Evolutionary conservation across 2,113 vertebrate genomes (phyloP), one percentile per base, ranked within the genome.

Genomic region (Synodontis membranacea): DNA sequence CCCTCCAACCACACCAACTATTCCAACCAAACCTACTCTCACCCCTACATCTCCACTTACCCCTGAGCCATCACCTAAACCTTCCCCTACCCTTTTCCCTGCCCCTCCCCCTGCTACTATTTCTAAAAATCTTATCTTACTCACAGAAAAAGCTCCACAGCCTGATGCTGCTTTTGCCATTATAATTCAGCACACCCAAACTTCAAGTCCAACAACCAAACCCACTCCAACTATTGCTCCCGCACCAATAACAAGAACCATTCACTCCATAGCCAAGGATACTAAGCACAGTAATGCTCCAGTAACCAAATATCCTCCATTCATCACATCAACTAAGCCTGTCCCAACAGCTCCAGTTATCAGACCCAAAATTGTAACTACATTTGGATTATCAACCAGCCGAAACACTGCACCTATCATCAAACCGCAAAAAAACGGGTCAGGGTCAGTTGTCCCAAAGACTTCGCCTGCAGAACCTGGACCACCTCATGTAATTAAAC

Each of bases 361-460:
- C 31, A 84, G 88, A 80, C 88, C 90, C 56, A 90, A 90, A 88
- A 86, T 89, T 52, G 84, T 90, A 70, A 90, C 90, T 34, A 90
- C 90, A 21, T 89, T 90, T 66, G 90, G 90, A 88, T 80, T 90
- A 83, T 90, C 90, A 0, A 86, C 88, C 74, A 80, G 88, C 79
- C 84, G 88, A 7, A 88, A 90, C 84, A 90, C 89, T 12, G 84
- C 87, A 21, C 89, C 89, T 15, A 90, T 90, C n/a, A 3, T 64
- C 50, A 90, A 88, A 76, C 76, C 82, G n/a, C n/a, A 87, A 44
- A 82, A 68, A 83, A 31, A n/a, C 82, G 83, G 37, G 25, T 75
- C 80, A 86, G 52, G 21, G 7, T 44, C 39, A 85, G 48, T 31
- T 23, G 25, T 44, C 25, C 79, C 34, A 37, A 87, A 80, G 83